These are phyloP conservation scores for Steinernema scapterisci DNA, from an alignment of 2,888 invertebrate species.

Conservation along the genomic window DNA sequence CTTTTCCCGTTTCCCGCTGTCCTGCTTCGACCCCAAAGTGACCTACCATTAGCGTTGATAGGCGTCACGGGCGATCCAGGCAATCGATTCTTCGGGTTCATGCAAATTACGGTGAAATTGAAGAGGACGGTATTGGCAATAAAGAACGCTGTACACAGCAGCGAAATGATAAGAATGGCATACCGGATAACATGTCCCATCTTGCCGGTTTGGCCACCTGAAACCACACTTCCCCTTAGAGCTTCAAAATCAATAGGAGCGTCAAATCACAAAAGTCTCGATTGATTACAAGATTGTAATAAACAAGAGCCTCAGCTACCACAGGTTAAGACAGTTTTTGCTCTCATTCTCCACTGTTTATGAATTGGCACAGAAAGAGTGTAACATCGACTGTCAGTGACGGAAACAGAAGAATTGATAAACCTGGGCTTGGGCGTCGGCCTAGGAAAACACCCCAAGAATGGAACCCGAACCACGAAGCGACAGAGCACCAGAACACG, in stretches of 20 bases:
- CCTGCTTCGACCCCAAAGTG: background rate
- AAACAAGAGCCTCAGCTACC: background rate
- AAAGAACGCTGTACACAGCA: background rate
- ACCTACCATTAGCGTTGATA: background rate
- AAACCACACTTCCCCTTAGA: background rate
- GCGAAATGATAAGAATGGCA: constrained; percentile 13
- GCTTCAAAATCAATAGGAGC: background rate
- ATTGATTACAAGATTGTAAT: background rate
- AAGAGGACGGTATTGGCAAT: constrained; percentile 30
- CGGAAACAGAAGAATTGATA: background rate
- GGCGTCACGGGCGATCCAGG: too few species aligned
- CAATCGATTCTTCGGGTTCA: constrained; percentile 20
- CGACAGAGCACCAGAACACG: background rate
- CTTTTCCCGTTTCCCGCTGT: background rate
- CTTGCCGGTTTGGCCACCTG: background rate
- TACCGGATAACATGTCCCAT: background rate
- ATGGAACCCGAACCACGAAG: too few species aligned
- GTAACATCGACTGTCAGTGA: background rate
- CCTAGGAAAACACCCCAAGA: background rate
- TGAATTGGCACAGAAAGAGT: background rate
- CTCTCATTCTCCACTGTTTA: background rate
- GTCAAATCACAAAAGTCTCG: background rate
- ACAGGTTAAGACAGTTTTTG: background rate
- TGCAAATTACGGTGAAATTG: constrained; percentile 38
- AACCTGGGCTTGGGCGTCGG: background rate